Conservation (phyloP, 2,113 vertebrate genomes). For the Myrmophylax atrothorax region DNA sequence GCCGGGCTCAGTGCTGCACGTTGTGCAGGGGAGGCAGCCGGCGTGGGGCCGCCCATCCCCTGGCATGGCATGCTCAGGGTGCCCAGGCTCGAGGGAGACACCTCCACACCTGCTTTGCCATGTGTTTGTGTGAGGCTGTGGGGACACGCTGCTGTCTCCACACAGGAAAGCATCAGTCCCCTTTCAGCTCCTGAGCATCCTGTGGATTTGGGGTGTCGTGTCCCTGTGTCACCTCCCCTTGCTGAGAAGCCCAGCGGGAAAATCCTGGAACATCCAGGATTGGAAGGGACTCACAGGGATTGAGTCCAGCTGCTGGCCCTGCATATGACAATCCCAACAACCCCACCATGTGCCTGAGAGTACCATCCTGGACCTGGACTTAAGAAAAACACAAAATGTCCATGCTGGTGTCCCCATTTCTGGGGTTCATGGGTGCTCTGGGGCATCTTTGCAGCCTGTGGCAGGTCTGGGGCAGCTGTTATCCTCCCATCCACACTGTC, state of each 20-base stretch:
- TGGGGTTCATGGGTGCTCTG: neutral
- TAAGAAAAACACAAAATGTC: fast-evolving
- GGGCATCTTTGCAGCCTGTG: neutral
- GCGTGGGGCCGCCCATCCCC: fast-evolving
- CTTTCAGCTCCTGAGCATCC: neutral
- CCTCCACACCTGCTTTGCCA: fast-evolving
- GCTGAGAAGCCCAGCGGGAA: neutral
- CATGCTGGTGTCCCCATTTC: fast-evolving
- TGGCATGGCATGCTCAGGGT: fast-evolving
- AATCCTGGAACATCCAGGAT: neutral
- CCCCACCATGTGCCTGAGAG: neutral
- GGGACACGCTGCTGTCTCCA: fast-evolving
- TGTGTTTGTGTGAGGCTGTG: fast-evolving
- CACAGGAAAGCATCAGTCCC: fast-evolving
- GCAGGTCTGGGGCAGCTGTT: fast-evolving
- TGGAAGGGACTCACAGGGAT: neutral
- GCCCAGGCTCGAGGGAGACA: neutral
- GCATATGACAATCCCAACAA: neutral
- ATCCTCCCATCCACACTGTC: fast-evolving
- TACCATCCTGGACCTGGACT: neutral
- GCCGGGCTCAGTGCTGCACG: neutral
- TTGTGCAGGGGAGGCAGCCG: neutral
- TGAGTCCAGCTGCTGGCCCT: neutral
- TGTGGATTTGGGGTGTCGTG: neutral
- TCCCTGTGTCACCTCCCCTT: neutral